phyloP scores from a whole-genome alignment of 2,797 vertebrate genomes.

The Eulemur rubriventer region DNA sequence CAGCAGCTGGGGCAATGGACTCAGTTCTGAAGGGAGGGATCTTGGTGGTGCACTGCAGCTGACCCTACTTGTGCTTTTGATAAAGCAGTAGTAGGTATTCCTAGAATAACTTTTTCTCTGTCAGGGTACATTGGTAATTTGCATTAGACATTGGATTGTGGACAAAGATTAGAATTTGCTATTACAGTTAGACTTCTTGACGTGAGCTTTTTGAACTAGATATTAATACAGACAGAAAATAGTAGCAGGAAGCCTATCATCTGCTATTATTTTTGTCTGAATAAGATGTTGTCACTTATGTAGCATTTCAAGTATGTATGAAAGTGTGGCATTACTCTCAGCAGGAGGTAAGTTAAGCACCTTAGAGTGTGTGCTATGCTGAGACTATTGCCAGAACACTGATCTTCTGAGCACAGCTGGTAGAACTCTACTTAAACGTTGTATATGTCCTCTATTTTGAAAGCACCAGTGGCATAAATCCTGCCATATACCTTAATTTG shows the following conservation, averaged over 20 bases:
- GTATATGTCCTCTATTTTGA: constrained; percentile 4
- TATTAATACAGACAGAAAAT: neutral
- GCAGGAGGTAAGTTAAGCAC: neutral
- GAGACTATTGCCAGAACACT: neutral
- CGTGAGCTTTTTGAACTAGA: neutral
- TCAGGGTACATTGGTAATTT: neutral
- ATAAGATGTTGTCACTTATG: neutral
- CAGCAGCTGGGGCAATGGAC: too few relatives aligned
- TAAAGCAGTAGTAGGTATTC: neutral
- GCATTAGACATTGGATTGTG: neutral
- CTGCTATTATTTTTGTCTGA: neutral
- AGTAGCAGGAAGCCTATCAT: neutral
- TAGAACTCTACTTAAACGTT: neutral
- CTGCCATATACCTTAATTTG: neutral
- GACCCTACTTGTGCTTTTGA: neutral
- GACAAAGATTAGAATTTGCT: neutral
- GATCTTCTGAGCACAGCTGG: neutral
- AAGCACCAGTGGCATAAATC: neutral
- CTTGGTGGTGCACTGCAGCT: fast-evolving
- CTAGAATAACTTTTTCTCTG: neutral
- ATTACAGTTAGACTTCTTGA: neutral
- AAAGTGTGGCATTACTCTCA: neutral
- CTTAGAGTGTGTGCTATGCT: neutral
- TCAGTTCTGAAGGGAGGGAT: neutral
- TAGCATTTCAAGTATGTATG: neutral